phyloP scores from a whole-genome alignment of 35 echinoderm and acorn worm genomes.

The Strongylocentrotus purpuratus region DNA sequence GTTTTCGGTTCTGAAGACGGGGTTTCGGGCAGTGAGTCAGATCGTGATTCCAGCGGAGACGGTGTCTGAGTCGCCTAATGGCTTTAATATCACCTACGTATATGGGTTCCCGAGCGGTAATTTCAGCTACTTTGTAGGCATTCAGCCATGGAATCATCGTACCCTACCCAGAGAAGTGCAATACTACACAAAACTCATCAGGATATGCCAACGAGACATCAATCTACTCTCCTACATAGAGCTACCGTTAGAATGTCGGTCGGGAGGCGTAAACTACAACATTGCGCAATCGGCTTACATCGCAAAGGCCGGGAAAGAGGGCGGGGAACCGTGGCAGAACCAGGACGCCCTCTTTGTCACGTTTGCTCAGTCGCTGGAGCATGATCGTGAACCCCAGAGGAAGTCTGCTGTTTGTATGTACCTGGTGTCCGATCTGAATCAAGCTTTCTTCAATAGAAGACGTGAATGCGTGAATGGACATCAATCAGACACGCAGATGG shows the following conservation, averaged over 20 bases:
- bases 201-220: slow-evolving; percentile 72
- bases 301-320: slow-evolving; percentile 47
- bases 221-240: slow-evolving; percentile 80
- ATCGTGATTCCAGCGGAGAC: slow-evolving; percentile 61
- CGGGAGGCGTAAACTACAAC: slow-evolving; percentile 63
- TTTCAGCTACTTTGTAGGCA: slow-evolving; percentile 86
- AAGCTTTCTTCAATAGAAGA: slow-evolving; percentile 67
- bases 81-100: slow-evolving; percentile 80
- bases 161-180: neutral
- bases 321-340: neutral
- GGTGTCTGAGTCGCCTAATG: neutral
- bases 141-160: slow-evolving; percentile 52
- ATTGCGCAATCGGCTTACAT: slow-evolving; percentile 81
- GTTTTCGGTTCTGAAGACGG: slow-evolving; percentile 53
- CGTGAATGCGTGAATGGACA: slow-evolving; percentile 48
- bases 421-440: slow-evolving; percentile 61
- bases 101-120: slow-evolving; percentile 74
- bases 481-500: slow-evolving; percentile 50
- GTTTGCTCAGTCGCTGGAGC: slow-evolving; percentile 64
- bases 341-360: slow-evolving; percentile 78
- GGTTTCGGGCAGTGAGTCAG: slow-evolving; percentile 21
- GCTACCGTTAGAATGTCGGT: slow-evolving; percentile 67
- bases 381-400: slow-evolving; percentile 48
- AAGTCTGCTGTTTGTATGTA: slow-evolving; percentile 92
- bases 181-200: slow-evolving; percentile 80